These are phyloP conservation scores for Plemyria rubiginata DNA, from an alignment of 2,888 invertebrate genomes.

Conservation along the genomic window DNA sequence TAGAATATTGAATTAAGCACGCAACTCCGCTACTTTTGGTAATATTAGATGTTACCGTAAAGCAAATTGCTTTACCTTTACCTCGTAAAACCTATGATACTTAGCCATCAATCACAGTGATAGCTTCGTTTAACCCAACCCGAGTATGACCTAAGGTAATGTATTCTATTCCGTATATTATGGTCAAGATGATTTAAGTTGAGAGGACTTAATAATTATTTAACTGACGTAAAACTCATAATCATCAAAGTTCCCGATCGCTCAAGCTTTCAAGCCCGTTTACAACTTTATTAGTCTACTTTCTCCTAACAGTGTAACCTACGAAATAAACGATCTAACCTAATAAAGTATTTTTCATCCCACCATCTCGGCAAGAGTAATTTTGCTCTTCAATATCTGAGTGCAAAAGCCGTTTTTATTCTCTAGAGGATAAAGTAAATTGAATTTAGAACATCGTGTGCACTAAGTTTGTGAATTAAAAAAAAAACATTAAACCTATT, in stretches of 20 bases:
- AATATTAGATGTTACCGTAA: slow-evolving; percentile 36
- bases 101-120: slow-evolving; percentile 23
- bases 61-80: slow-evolving; percentile 42
- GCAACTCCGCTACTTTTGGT: slow-evolving; percentile 49
- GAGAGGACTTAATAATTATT: slow-evolving; percentile 15
- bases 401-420: no score
- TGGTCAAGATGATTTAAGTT: neutral
- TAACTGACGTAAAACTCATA: slow-evolving; percentile 9
- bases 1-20: slow-evolving; percentile 44
- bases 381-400: no score
- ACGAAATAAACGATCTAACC: slow-evolving; percentile 22
- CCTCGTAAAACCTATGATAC: slow-evolving; percentile 31
- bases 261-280: slow-evolving; percentile 25
- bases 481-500: no score
- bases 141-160: slow-evolving; percentile 5
- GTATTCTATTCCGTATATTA: slow-evolving; percentile 7
- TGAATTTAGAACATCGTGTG: no score
- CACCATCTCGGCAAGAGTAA: no score
- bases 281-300: slow-evolving; percentile 14
- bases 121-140: slow-evolving; percentile 14
- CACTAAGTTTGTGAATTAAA: no score
- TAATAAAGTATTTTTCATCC: slow-evolving; percentile 21
- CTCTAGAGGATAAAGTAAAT: no score
- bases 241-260: slow-evolving; percentile 12
- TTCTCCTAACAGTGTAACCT: slow-evolving; percentile 20